A percentile compares a stretch with the other conserved stretches of the same genome.
These are phyloP conservation scores for Hydropsyche betteni DNA, from an alignment of 2,888 invertebrate genomes.

Conservation along the genomic window DNA sequence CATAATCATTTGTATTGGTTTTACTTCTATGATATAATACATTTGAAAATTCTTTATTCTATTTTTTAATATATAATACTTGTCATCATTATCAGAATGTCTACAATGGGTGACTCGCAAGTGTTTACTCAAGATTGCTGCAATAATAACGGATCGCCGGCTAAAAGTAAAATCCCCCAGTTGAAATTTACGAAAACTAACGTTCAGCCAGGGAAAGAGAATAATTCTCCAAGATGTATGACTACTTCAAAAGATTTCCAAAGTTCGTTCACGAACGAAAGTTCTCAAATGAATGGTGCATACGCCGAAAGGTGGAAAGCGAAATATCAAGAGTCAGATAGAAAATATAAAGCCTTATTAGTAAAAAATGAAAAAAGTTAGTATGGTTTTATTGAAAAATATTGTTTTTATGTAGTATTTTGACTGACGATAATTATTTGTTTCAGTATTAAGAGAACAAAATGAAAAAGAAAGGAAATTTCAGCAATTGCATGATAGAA, in stretches of 20 bases:
- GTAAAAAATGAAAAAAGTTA: conserved; percentile 77
- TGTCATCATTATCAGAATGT: not conserved
- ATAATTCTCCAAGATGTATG: conserved; percentile 29
- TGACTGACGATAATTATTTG: conserved; percentile 39
- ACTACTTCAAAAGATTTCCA: not conserved
- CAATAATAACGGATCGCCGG: conserved; percentile 47
- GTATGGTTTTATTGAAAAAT: conserved; percentile 53
- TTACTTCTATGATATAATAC: no score
- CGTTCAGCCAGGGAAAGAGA: not conserved
- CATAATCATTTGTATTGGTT: no score
- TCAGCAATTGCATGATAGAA: conserved; percentile 69
- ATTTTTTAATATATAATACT: no score
- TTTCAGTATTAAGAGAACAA: conserved; percentile 68
- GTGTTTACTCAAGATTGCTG: conserved; percentile 42
- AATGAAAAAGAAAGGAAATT: conserved; percentile 71
- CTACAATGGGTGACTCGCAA: conserved; percentile 49
- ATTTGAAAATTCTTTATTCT: no score
- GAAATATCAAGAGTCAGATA: conserved; percentile 76
- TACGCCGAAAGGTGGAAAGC: conserved; percentile 72
- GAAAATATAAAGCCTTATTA: conserved; percentile 72
- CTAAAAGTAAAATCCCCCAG: conserved; percentile 29
- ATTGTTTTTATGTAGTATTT: not conserved
- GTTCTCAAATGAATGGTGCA: conserved; percentile 64
- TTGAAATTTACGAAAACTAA: not conserved
- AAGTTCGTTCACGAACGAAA: conserved; percentile 58